Evolutionary conservation across 2,797 vertebrate genomes (phyloP).

Genomic region (Agapornis canus): DNA sequence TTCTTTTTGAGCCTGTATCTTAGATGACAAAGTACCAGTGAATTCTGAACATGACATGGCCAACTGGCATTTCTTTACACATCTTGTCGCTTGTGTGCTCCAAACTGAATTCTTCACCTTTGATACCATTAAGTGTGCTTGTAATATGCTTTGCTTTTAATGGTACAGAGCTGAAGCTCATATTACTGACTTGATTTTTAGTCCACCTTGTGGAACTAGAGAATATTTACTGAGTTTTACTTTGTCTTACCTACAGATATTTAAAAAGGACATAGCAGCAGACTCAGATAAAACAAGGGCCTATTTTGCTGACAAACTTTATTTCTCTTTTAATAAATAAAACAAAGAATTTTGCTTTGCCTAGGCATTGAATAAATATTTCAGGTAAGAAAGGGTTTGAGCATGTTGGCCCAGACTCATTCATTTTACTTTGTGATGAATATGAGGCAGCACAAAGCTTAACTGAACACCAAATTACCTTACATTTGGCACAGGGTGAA

Average conservation of each 20-base stretch:
- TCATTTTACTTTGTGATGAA: background rate
- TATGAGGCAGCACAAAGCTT: background rate
- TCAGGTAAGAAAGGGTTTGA: background rate
- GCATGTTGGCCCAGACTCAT: background rate
- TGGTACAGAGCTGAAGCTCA: background rate
- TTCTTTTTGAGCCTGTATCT: background rate
- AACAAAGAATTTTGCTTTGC: background rate
- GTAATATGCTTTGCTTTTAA: background rate
- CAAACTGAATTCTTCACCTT: background rate
- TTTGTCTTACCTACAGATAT: background rate
- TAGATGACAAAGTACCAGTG: background rate
- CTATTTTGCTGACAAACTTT: background rate
- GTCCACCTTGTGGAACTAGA: slow-evolving; percentile 40
- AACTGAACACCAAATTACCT: background rate
- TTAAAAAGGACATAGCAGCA: background rate
- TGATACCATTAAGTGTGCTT: background rate
- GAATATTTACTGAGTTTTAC: background rate
- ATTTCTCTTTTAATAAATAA: background rate
- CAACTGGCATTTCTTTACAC: background rate
- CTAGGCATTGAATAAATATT: background rate
- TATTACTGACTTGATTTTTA: background rate
- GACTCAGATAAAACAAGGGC: background rate
- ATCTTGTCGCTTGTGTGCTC: background rate
- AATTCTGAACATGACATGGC: background rate
- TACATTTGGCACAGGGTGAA: background rate